These are phyloP conservation scores for Drosophila simulans DNA, from an alignment of 1,140 invertebrate species.

Conservation along the genomic window DNA sequence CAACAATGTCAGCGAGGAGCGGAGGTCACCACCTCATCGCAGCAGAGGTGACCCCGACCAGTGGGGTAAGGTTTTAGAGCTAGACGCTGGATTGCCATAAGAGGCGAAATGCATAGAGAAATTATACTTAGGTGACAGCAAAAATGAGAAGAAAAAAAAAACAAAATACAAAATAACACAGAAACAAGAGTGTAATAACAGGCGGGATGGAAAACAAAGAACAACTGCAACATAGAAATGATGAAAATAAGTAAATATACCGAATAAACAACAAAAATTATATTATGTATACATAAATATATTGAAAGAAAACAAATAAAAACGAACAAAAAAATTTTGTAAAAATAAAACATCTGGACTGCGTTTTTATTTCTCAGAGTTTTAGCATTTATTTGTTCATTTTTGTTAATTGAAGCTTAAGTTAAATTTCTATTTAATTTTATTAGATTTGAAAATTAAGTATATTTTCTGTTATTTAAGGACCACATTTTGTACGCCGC, in stretches of 20 bases:
- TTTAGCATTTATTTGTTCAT: not conserved
- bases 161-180: slow-evolving; percentile 34
- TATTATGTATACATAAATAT: slow-evolving; percentile 85
- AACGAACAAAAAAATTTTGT: slow-evolving; percentile 83
- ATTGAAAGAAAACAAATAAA: slow-evolving; percentile 84
- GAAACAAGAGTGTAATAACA: slow-evolving; percentile 44
- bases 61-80: slow-evolving; percentile 43
- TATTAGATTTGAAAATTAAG: too few species aligned
- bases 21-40: slow-evolving; percentile 11
- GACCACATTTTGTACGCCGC: too few species aligned
- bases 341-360: slow-evolving; percentile 54
- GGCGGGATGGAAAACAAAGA: slow-evolving; percentile 43
- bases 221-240: slow-evolving; percentile 79
- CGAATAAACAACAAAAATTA: slow-evolving; percentile 77
- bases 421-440: too few species aligned
- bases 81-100: slow-evolving; percentile 38
- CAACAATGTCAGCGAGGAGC: slow-evolving; percentile 55
- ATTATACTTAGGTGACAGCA: slow-evolving; percentile 71
- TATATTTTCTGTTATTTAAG: not conserved
- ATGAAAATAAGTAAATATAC: slow-evolving; percentile 75
- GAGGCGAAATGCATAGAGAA: slow-evolving; percentile 60
- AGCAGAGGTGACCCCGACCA: slow-evolving; percentile 21
- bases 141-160: slow-evolving; percentile 11
- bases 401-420: too few species aligned
- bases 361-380: slow-evolving; percentile 14